phyloP scores from a whole-genome alignment of 2,888 invertebrate species.

The Cotesia congregata region DNA sequence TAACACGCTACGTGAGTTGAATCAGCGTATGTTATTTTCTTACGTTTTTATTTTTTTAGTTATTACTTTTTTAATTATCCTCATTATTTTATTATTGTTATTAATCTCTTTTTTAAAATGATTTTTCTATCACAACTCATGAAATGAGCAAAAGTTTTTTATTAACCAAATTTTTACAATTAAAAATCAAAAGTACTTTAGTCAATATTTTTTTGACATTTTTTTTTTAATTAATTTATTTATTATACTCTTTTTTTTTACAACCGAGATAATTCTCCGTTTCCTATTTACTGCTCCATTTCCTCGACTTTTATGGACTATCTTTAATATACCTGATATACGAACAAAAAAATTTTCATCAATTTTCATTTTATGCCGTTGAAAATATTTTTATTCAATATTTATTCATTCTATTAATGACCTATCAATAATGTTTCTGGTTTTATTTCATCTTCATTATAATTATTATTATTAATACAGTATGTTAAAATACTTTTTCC shows the following conservation, averaged over 20 bases:
- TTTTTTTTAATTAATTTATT: neutral
- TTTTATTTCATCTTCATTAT: neutral
- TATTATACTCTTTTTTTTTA: neutral
- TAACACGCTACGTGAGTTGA: conserved; percentile 67
- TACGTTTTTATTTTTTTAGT: conserved; percentile 41
- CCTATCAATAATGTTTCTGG: neutral
- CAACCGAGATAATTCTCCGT: neutral
- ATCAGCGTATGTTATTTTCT: conserved; percentile 63
- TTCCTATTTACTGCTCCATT: conserved; percentile 13
- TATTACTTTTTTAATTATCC: conserved; percentile 41
- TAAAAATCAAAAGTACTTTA: too few relatives aligned
- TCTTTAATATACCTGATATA: neutral
- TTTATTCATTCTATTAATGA: neutral
- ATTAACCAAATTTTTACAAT: too few relatives aligned
- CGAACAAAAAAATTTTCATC: neutral
- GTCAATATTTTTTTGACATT: too few relatives aligned
- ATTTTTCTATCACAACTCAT: neutral
- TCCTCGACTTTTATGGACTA: neutral
- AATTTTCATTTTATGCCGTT: neutral
- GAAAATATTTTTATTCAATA: neutral
- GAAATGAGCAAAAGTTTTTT: too few relatives aligned
- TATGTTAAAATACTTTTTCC: too few relatives aligned
- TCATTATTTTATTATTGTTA: conserved; percentile 26
- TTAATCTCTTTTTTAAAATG: neutral
- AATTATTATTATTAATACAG: neutral